Evolutionary conservation across 1,140 invertebrate species (phyloP).

Genomic region (Drosophila lacteicornis): DNA sequence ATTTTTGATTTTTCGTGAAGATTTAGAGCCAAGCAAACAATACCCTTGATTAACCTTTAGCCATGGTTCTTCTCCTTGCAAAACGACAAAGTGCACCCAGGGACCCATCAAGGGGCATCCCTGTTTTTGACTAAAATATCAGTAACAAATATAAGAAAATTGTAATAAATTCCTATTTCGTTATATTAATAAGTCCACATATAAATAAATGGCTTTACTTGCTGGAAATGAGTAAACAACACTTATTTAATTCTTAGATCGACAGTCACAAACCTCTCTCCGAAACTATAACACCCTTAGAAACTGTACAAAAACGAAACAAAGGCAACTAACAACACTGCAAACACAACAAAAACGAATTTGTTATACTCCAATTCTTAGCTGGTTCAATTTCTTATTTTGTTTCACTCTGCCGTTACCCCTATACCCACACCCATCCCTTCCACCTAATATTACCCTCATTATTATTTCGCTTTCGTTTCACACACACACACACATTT

Average conservation of each 20-base stretch:
- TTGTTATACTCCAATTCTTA: conserved; percentile 42
- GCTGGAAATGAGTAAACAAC: neutral
- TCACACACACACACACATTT: conserved; percentile 41
- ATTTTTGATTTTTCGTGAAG: neutral
- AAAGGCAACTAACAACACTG: neutral
- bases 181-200: neutral
- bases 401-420: conserved; percentile 29
- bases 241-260: too few species aligned
- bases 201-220: neutral
- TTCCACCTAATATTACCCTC: conserved; percentile 67
- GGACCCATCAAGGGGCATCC: neutral
- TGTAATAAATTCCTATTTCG: neutral
- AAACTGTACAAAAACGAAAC: neutral
- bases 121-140: neutral
- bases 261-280: neutral
- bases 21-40: neutral
- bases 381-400: conserved; percentile 51
- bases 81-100: neutral
- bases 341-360: neutral
- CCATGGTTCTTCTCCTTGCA: neutral
- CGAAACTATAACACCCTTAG: neutral
- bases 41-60: neutral
- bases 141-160: too few species aligned
- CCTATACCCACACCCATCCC: conserved; percentile 19
- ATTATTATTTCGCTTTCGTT: conserved; percentile 81